phyloP scores from a whole-genome alignment of 1,140 invertebrate species.

The Drosophila varians region DNA sequence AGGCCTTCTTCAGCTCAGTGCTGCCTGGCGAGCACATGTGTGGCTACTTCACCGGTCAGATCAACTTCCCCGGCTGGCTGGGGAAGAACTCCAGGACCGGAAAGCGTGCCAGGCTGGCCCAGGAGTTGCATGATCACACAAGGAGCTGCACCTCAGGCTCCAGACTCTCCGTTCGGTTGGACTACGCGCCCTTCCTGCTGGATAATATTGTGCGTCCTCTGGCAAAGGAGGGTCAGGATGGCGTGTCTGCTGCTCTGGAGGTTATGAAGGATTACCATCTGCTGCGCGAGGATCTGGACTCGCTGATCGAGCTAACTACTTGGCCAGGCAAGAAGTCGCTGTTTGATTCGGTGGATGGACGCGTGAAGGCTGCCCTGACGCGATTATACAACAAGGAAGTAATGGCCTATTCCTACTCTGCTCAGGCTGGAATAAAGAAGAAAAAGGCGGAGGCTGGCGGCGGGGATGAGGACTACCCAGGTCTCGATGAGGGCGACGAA shows the following conservation, averaged over 20 bases:
- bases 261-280: conserved; percentile 93
- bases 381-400: conserved; percentile 94
- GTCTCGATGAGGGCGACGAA: conserved; percentile 66
- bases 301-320: conserved; percentile 91
- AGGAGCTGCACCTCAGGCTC: conserved; percentile 91
- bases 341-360: conserved; percentile 90
- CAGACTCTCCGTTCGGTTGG: conserved; percentile 90
- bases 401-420: conserved; percentile 88
- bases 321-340: conserved; percentile 93
- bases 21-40: conserved; percentile 94
- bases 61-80: conserved; percentile 97
- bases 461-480: conserved; percentile 68
- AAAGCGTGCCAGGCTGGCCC: conserved; percentile 92
- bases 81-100: conserved; percentile 95
- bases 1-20: conserved; percentile 96
- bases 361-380: conserved; percentile 97
- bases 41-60: conserved; percentile 90
- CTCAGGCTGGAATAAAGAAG: conserved; percentile 85
- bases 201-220: conserved; percentile 91
- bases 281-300: conserved; percentile 95
- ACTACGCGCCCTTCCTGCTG: conserved; percentile 91
- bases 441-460: conserved; percentile 84
- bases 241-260: conserved; percentile 89
- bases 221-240: conserved; percentile 87
- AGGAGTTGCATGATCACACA: conserved; percentile 93